Evolutionary conservation across 2,113 vertebrate species (phyloP), one percentile per base, ranked within the genome.

Genomic region (Hemiscyllium ocellatum): DNA sequence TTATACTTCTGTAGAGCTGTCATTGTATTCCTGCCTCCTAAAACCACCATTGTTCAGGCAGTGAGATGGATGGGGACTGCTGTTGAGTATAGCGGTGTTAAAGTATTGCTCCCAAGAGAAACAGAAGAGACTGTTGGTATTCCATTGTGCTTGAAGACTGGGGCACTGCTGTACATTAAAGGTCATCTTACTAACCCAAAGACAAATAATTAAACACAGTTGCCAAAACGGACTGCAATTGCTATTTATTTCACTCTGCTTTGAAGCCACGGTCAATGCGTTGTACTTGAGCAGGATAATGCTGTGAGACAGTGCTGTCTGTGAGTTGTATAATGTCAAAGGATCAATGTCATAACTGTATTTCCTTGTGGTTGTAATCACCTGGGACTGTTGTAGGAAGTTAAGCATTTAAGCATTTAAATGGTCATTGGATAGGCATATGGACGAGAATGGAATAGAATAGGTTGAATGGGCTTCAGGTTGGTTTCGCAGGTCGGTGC

Each of bases 171-270:
- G 91, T 37, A 94, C 91, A 94, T 94, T 94, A 94, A 94, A 94
- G 91, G 91, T 94, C 91, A 94, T 70, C 47, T 69, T 94, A 94
- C 66, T 94, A 69, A 94, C 37, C 91, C 66, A 94, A 69, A 94
- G 91, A 90, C 91, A 94, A 94, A 94, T 94, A 94, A 94, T 94
- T 94, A 94, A 94, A 94, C 91, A 47, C 91, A 68, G 66, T 69
- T 94, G 91, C 91, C 90, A 93, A 93, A 93, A 68, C 65, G 24
- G 33, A 22, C 90, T 37, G 33, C 56, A 68, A 93, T 93, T 93
- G 61, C 90, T 70, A 70, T 94, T 69, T 37, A 94, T 69, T 69
- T 94, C 22, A n/a, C 66, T 94, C 20, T 94, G 91, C 91, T 66
- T 94, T 12, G n/a, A 47, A 94, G 91, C 91, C 91, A 94, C 66